Percentiles rank a stretch among this genome's conserved stretches.
phyloP scores from a whole-genome alignment of 2,888 invertebrate genomes.

The Sinopyrophorus schimmeli region DNA sequence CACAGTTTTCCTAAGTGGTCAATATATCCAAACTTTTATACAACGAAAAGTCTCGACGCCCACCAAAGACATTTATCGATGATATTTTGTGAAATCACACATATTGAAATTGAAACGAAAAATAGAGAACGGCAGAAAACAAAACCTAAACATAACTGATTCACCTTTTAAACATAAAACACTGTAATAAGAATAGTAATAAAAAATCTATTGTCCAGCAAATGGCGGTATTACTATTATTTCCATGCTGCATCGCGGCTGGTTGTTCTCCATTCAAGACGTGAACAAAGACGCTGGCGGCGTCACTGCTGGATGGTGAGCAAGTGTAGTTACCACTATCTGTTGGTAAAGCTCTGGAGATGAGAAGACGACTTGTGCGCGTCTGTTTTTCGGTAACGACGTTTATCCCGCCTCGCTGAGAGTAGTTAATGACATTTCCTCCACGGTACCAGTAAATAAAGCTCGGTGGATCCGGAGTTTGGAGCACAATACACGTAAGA shows the following conservation, averaged over 20 bases:
- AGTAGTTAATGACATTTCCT: slow-evolving; percentile 80
- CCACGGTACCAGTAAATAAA: slow-evolving; percentile 85
- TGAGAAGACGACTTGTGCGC: slow-evolving; percentile 80
- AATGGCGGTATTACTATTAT: slow-evolving; percentile 45
- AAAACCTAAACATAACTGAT: too few relatives aligned
- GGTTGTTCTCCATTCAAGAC: slow-evolving; percentile 60
- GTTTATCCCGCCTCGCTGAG: slow-evolving; percentile 81
- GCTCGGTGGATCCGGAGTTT: slow-evolving; percentile 81
- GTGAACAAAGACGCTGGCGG: slow-evolving; percentile 62
- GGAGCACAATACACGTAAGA: slow-evolving; percentile 83
- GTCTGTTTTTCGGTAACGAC: slow-evolving; percentile 85
- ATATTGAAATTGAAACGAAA: neutral
- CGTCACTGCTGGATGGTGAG: slow-evolving; percentile 65
- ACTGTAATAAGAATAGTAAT: slow-evolving; percentile 44
- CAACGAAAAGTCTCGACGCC: slow-evolving; percentile 12
- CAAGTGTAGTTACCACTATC: slow-evolving; percentile 92
- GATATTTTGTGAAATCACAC: slow-evolving; percentile 26
- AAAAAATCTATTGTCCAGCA: slow-evolving; percentile 46
- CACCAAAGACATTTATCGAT: slow-evolving; percentile 20
- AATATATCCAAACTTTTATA: slow-evolving; percentile 25
- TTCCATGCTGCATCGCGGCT: slow-evolving; percentile 56
- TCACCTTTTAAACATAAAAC: slow-evolving; percentile 47
- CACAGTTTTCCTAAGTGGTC: slow-evolving; percentile 21
- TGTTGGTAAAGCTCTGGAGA: slow-evolving; percentile 78
- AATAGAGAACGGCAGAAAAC: too few relatives aligned